phyloP scores from a whole-genome alignment of 2,113 vertebrate genomes.

The Sylvietta virens region DNA sequence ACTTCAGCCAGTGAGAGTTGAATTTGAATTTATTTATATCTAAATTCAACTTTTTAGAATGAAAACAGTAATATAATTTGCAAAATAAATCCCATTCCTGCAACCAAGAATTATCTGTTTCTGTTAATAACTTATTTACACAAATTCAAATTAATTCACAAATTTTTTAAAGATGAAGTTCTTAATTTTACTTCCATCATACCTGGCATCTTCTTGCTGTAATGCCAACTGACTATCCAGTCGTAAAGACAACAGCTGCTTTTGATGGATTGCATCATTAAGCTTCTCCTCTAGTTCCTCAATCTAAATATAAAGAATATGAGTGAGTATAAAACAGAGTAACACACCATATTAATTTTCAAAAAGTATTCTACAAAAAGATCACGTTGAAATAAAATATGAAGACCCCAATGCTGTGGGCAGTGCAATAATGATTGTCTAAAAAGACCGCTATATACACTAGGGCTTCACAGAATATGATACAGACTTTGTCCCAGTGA shows the following conservation, averaged over 20 bases:
- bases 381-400: background rate
- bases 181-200: background rate
- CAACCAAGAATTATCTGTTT: background rate
- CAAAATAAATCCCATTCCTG: background rate
- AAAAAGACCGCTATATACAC: background rate
- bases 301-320: slow-evolving; percentile 68
- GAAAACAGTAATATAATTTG: background rate
- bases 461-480: background rate
- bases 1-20: background rate
- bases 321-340: background rate
- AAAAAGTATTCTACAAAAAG: background rate
- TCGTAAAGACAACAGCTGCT: slow-evolving; percentile 87
- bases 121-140: background rate
- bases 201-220: slow-evolving; percentile 92
- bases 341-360: background rate
- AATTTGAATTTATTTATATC: background rate
- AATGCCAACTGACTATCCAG: slow-evolving; percentile 90
- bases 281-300: slow-evolving; percentile 94
- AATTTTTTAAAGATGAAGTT: background rate
- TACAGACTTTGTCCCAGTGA: background rate
- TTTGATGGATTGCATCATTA: slow-evolving; percentile 91
- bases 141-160: background rate
- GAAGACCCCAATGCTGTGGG: accelerated
- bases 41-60: background rate
- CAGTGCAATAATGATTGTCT: background rate